Conservation (phyloP, 2,888 invertebrate genomes). For the Dusona sp. region DNA sequence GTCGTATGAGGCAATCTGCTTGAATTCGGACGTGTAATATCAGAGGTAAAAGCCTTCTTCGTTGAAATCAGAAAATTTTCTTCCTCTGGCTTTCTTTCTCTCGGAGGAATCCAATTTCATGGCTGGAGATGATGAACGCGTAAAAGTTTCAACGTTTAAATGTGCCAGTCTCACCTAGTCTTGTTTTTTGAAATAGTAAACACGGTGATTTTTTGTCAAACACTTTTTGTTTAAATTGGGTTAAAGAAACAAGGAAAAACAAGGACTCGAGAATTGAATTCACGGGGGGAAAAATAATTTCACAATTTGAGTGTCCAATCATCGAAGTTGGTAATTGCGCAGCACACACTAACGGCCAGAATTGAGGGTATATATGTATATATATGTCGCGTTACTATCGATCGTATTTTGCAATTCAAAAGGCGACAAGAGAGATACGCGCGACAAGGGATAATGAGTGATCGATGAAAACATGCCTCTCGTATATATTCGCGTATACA, state of each 20-base stretch:
- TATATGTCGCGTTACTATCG: conserved; percentile 24
- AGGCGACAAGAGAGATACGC: conserved; percentile 43
- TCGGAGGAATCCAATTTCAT: conserved; percentile 43
- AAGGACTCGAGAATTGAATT: neutral
- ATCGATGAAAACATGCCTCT: conserved; percentile 59
- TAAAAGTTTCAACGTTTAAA: conserved; percentile 15
- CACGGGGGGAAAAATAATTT: neutral
- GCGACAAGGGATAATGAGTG: conserved; percentile 61
- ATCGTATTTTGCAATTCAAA: conserved; percentile 62
- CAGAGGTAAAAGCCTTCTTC: conserved; percentile 58
- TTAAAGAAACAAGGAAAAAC: neutral
- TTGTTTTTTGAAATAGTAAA: neutral
- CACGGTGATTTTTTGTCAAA: conserved; percentile 2
- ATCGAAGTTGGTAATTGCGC: conserved; percentile 16
- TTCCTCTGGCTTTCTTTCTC: conserved; percentile 23
- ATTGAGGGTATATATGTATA: neutral
- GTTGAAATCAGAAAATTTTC: conserved; percentile 43
- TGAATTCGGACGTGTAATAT: conserved; percentile 66
- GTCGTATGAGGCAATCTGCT: conserved; percentile 59
- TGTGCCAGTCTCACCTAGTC: conserved; percentile 17
- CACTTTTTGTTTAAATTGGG: neutral
- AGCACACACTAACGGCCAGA: neutral
- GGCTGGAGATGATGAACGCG: conserved; percentile 31
- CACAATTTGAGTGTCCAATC: conserved; percentile 2
- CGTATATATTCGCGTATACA: conserved; percentile 36